Evolutionary conservation across 2,888 invertebrate genomes (phyloP).

Genomic region (Camponotus fellah): DNA sequence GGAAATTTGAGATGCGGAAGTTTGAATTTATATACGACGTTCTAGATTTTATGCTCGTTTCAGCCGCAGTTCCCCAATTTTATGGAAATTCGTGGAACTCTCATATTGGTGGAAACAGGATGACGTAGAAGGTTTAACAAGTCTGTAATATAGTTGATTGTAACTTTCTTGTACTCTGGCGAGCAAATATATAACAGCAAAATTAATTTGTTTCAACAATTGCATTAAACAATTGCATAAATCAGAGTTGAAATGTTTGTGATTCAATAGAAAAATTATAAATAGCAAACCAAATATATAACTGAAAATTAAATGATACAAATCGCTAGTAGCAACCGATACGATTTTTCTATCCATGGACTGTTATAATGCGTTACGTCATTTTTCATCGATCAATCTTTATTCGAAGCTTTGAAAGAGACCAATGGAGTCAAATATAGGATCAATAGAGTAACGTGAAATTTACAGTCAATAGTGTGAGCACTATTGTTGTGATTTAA

Average conservation of each 20-base stretch:
- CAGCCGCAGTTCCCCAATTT: conserved; percentile 32
- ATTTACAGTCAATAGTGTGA: conserved; percentile 1
- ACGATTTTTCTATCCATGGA: not conserved
- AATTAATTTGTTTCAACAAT: conserved; percentile 7
- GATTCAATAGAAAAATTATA: not conserved
- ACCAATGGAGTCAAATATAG: not conserved
- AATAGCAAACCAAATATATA: not conserved
- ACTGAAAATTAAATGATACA: not conserved
- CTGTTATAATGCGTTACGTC: conserved; percentile 11
- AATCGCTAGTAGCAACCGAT: not conserved
- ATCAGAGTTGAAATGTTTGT: not conserved
- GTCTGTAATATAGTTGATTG: conserved; percentile 23
- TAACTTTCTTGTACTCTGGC: conserved; percentile 1
- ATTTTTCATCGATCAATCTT: conserved; percentile 48
- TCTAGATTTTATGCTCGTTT: conserved; percentile 61
- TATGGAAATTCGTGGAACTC: conserved; percentile 49
- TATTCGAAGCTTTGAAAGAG: conserved; percentile 35
- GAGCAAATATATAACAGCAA: not conserved
- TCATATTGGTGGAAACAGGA: conserved; percentile 37
- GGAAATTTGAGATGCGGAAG: conserved; percentile 63
- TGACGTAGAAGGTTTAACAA: conserved; percentile 39
- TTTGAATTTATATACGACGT: conserved; percentile 65
- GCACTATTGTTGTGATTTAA: conserved; percentile 36
- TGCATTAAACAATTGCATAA: conserved; percentile 5
- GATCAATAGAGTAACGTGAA: conserved; percentile 33